Percentiles rank a stretch among this genome's conserved stretches.
Evolutionary conservation across 64 coral and sea anemone species (phyloP).

Genomic region (Catalaphyllia jardinei): DNA sequence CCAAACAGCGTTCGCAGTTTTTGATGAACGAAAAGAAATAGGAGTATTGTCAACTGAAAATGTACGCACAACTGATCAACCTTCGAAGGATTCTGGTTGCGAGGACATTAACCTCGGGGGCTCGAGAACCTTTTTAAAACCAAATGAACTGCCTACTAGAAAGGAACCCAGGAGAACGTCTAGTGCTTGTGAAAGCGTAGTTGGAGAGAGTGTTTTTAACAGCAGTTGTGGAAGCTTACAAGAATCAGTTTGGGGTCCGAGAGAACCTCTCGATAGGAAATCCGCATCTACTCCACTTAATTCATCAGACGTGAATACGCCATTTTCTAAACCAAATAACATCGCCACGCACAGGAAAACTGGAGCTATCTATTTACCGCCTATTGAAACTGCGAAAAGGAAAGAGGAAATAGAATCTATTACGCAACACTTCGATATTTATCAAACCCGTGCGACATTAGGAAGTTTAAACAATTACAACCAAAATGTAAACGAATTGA

Average conservation of each 20-base stretch:
- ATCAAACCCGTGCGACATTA: neutral
- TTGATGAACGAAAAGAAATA: neutral
- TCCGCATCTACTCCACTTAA: neutral
- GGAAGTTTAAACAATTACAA: constrained; percentile 1
- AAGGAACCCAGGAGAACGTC: neutral
- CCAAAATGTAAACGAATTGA: neutral
- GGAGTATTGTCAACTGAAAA: neutral
- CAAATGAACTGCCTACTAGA: neutral
- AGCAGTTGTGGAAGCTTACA: constrained; percentile 16
- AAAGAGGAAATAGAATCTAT: neutral
- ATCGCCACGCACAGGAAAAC: neutral
- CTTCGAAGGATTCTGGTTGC: constrained; percentile 5
- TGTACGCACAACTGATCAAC: neutral
- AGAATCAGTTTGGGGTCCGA: neutral
- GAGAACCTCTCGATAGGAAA: neutral
- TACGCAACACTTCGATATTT: neutral
- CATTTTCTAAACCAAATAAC: neutral
- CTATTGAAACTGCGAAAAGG: neutral
- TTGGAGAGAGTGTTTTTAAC: neutral
- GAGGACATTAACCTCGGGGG: neutral
- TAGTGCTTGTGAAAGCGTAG: neutral
- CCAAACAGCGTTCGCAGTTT: neutral
- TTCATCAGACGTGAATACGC: neutral
- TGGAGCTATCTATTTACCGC: neutral
- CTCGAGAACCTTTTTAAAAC: neutral